Base-by-base conservation (phyloP, 1,140 invertebrate genomes). In the Pseudobourletiella spinata region DNA sequence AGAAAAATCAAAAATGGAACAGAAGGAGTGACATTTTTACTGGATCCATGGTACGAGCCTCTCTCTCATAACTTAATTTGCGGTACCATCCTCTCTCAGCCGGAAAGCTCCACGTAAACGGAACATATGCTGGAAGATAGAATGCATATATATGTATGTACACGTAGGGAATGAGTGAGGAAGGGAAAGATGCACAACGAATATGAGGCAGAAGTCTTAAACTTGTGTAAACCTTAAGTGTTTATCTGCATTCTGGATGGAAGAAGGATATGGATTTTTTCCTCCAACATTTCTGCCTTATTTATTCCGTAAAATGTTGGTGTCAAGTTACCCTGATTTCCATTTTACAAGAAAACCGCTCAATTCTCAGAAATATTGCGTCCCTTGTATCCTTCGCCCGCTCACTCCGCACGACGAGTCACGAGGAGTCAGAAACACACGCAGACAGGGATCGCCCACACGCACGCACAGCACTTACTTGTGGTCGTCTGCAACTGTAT, bases 311-410 rank as follows among this genome's bases (percentile, higher is more conserved):
- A 51, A 51, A 51, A 51, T 51, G 2, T 22, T 26, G 48, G 48
- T 51, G 48, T 51, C 16, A 51, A 51, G 25, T 51, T 51, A 26
- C 44, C 48, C 48, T 51, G 48, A 51, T 51, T 51, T 51, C 48
- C 48, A 51, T 51, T 51, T 51, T 51, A 51, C 48, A 51, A 51
- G 48, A 24, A 51, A 51, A 24, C 48, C 3, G 48, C 4, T 4
- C 43, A 46, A 16, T n/a, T 8, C 4, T 8, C 3, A 22, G 24
- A 46, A 46, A 39, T 39, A 39, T n/a, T n/a, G n/a, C n/a, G n/a
- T n/a, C n/a, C n/a, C n/a, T n/a, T n/a, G n/a, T n/a, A 39, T 39
- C n/a, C 35, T 39, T 39, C 35, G 11, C 35, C 35, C 35, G n/a
- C 35, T 39, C 35, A n/a, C n/a, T n/a, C 35, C n/a, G 11, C n/a